Evolutionary conservation across 2,888 invertebrate genomes (phyloP), one percentile per base, ranked within the genome.

Genomic region (Eurytoma adleriae): DNA sequence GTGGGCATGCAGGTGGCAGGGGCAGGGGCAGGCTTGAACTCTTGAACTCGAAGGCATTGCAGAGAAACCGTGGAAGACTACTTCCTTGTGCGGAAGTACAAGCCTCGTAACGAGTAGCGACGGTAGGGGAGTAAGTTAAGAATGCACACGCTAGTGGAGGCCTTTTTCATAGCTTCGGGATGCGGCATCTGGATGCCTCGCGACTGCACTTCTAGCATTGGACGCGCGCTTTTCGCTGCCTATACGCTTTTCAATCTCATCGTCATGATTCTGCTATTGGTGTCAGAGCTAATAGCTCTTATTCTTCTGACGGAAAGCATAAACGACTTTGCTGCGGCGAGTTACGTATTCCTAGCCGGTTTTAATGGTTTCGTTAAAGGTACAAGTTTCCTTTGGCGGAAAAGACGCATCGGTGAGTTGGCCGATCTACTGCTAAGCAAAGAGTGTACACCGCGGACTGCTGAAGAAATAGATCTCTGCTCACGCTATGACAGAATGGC

Each of bases 361-460:
- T 13, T 54, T 12, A 70, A 78, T 20, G 54, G 66, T 0, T 70
- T 12, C n/a, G 69, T 73, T 18, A 82, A 82, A 18, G 77, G 66
- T 2, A 40, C 24, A 0, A 79, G 57, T 30, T 27, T 78, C 40
- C 20, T 82, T 20, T 13, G n/a, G 5, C 64, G 62, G 13, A 50
- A 57, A 30, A 14, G 52, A 7, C 56, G 73, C 4, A 67, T 82
- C 12, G 68, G 52, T 10, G 18, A 62, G 13, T n/a, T 82, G 10
- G 70, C 75, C 3, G 20, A 50, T 20, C 50, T 75, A 54, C 56
- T 80, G 30, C 54, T 40, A 0, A 56, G 18, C 27, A 18, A 64
- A 20, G 18, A 50, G 13, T 80, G 79, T 52, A 12, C 40, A 30
- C 61, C 70, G 13, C 13, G 12, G n/a, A 62, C 52, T 18, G 1